Evolutionary conservation across 2,113 vertebrate species (phyloP), one percentile per base, ranked within the genome.

Genomic region (Arizona elegans): DNA sequence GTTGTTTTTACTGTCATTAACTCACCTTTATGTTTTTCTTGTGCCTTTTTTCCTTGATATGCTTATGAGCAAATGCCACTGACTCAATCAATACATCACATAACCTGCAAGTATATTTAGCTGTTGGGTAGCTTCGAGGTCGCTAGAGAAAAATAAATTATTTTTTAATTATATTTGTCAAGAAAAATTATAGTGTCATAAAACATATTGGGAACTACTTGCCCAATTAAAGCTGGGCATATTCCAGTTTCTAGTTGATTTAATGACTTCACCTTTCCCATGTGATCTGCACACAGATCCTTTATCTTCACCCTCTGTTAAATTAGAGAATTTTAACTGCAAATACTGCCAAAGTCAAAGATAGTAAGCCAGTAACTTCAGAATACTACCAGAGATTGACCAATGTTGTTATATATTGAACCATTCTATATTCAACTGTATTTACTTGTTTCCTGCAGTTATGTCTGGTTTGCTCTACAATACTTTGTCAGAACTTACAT

Each of bases 41-140:
- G 96, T 99, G 99, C 92, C 98, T 98, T 95, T 98, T 99, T 94
- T 99, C 99, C 97, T 98, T 98, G 95, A 98, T 98, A 94, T 99
- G 99, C 92, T 98, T 98, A 97, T 98, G 97, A 87, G 98, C 99
- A 93, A 98, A 98, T 43, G 97, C 93, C 96, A 99, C 94, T 0
- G 99, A 98, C 26, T 99, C 98, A 95, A 99, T 97, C 93, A 98
- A 96, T 95, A 98, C 93, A 86, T 98, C 98, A 97, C 99, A 99
- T 86, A 99, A 97, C 90, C 93, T 96, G 93, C 99, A 99, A 94
- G 94, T 97, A 55, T 99, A 99, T 93, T 98, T 97, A 89, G 98
- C 98, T 94, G 96, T 97, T 23, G 98, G 98, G 93, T 97, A 98
- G 95, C 93, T 98, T 96, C 98, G 98, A 92, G 98, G 96, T 92